phyloP scores from a whole-genome alignment of 2,797 vertebrate species.

The Hypotaenidia okinawae region DNA sequence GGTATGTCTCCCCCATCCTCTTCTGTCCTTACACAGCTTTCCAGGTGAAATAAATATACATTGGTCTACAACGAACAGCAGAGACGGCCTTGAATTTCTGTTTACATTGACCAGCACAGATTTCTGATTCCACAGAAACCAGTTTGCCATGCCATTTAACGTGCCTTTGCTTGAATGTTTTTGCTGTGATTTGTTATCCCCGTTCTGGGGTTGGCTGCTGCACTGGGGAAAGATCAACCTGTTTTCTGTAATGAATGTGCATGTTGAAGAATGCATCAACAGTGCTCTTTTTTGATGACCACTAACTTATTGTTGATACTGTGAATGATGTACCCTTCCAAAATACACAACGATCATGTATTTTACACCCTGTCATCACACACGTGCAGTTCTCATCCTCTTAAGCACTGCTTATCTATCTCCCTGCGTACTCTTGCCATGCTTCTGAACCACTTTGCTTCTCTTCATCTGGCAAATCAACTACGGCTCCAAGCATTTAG shows the following conservation, averaged over 20 bases:
- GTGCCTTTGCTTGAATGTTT: not conserved
- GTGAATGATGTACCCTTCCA: not conserved
- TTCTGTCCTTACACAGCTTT: not conserved
- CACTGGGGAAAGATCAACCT: not conserved
- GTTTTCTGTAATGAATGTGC: not conserved
- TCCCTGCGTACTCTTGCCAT: not conserved
- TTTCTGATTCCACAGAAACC: not conserved
- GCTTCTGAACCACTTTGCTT: not conserved
- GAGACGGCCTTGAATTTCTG: not conserved
- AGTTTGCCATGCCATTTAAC: not conserved
- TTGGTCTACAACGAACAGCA: not conserved
- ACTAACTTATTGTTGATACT: not conserved
- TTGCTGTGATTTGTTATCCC: not conserved
- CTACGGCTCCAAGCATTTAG: not conserved
- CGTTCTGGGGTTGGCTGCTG: not conserved
- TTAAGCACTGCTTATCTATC: not conserved
- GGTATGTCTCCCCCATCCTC: constrained; percentile 81
- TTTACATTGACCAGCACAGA: not conserved
- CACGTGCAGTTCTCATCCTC: not conserved
- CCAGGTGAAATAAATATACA: not conserved
- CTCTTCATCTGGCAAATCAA: constrained; percentile 3
- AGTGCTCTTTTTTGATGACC: not conserved
- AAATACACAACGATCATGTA: not conserved
- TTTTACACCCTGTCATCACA: not conserved
- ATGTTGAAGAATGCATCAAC: not conserved